Evolutionary conservation across 2,113 vertebrate species (phyloP).

Genomic region (Zosterops hypoxanthus): DNA sequence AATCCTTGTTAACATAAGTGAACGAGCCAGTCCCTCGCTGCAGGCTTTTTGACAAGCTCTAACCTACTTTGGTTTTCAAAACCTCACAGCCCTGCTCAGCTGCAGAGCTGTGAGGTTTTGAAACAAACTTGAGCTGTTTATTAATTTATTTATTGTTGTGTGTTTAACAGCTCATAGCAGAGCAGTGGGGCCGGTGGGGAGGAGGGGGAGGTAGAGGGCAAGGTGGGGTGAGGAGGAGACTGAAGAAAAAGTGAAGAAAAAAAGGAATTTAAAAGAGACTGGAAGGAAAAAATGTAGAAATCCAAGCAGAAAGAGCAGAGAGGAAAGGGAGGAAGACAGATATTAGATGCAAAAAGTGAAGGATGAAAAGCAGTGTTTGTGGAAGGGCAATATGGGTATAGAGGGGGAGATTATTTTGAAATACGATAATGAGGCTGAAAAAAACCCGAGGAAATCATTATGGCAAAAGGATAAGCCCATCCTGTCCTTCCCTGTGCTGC

Average conservation of each 20-base stretch:
- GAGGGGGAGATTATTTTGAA: slow-evolving; percentile 4
- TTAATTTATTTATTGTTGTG: neutral
- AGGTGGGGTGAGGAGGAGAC: neutral
- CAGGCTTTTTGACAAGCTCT: slow-evolving; percentile 26
- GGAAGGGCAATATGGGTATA: neutral
- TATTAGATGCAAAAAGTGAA: neutral
- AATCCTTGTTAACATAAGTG: slow-evolving; percentile 1
- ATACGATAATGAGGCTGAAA: neutral
- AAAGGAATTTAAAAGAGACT: neutral
- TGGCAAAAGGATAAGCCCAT: neutral
- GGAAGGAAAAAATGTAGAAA: neutral
- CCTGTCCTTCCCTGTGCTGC: neutral
- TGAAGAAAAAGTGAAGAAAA: neutral
- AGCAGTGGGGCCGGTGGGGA: neutral
- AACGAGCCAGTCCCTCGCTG: neutral
- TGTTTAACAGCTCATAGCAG: neutral
- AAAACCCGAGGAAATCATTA: neutral
- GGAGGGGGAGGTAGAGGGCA: neutral
- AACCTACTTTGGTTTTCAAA: slow-evolving; percentile 7
- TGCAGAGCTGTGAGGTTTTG: neutral
- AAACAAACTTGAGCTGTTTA: neutral
- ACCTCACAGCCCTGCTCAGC: neutral
- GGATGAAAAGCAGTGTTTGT: neutral
- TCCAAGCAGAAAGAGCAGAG: neutral
- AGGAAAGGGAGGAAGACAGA: neutral